Percentiles rank a stretch among this genome's conserved stretches.
These are phyloP conservation scores for Poeciliopsis retropinna DNA, from an alignment of 2,113 vertebrate species.

Conservation along the genomic window DNA sequence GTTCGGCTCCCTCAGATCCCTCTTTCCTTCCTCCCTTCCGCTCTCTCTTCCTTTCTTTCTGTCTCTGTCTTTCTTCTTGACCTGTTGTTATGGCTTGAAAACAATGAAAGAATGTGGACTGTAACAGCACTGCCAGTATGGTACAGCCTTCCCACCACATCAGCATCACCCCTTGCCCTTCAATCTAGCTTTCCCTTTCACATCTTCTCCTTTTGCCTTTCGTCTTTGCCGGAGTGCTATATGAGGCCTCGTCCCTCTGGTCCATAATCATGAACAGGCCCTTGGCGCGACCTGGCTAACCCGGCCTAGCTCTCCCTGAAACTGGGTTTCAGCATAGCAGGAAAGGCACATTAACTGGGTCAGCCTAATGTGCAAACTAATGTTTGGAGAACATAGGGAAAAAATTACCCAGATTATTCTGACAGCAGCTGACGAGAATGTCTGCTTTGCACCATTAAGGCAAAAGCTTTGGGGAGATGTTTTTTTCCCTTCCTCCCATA, in stretches of 20 bases:
- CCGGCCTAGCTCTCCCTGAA: slow-evolving; percentile 40
- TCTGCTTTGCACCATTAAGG: slow-evolving; percentile 82
- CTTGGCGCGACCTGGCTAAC: slow-evolving; percentile 72
- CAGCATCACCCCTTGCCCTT: slow-evolving; percentile 30
- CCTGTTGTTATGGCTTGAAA: slow-evolving; percentile 78
- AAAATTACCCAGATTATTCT: slow-evolving; percentile 88
- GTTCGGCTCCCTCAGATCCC: slow-evolving; percentile 92
- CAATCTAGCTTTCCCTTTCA: slow-evolving; percentile 46
- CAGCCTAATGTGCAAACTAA: slow-evolving; percentile 91
- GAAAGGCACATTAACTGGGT: slow-evolving; percentile 90
- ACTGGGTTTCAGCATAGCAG: slow-evolving; percentile 83
- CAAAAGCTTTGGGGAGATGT: slow-evolving; percentile 73
- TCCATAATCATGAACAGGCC: slow-evolving; percentile 91
- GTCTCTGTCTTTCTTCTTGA: slow-evolving; percentile 86
- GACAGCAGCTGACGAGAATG: slow-evolving; percentile 86
- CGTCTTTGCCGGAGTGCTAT: slow-evolving; percentile 20
- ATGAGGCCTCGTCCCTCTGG: slow-evolving; percentile 86
- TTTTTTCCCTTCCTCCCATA: slow-evolving; percentile 56
- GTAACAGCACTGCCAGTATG: slow-evolving; percentile 62
- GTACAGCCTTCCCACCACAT: slow-evolving; percentile 41
- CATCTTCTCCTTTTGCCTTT: slow-evolving; percentile 31
- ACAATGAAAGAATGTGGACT: slow-evolving; percentile 48
- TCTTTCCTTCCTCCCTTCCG: slow-evolving; percentile 70
- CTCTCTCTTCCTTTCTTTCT: slow-evolving; percentile 63
- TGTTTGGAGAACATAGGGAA: slow-evolving; percentile 90